Conservation (phyloP, 2,113 vertebrate species). For the Meles meles region DNA sequence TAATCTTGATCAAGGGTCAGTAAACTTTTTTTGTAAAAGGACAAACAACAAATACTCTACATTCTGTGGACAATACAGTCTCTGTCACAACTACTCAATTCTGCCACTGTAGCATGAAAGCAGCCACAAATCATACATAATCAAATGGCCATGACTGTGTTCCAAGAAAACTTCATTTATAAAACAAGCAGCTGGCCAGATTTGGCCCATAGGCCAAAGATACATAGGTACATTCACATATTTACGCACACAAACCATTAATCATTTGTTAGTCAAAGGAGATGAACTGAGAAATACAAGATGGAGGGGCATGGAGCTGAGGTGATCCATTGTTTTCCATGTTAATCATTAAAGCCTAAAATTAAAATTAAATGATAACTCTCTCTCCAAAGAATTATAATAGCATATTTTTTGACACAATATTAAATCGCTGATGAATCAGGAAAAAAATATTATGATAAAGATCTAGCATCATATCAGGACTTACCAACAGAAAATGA, state of each 20-base stretch:
- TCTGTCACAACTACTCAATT: background rate
- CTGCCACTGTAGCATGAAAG: background rate
- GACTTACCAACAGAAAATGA: slow-evolving; percentile 93
- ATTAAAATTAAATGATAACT: background rate
- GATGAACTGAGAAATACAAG: slow-evolving; percentile 17
- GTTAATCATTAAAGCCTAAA: slow-evolving; percentile 5
- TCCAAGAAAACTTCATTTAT: slow-evolving; percentile 19
- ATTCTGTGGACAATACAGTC: background rate
- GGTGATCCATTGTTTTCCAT: background rate
- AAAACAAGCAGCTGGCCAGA: background rate
- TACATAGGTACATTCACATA: background rate
- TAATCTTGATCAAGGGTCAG: background rate
- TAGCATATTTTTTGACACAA: slow-evolving; percentile 11
- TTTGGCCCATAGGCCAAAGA: background rate
- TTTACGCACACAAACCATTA: background rate
- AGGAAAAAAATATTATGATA: background rate
- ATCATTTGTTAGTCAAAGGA: slow-evolving; percentile 22
- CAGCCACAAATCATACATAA: background rate
- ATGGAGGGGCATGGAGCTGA: background rate
- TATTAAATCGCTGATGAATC: background rate
- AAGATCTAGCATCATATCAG: background rate
- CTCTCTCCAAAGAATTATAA: background rate
- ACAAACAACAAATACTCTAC: background rate
- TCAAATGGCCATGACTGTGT: background rate
- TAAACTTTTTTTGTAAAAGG: background rate